A percentile compares a stretch with the other conserved stretches of the same genome.
Evolutionary conservation across 2,888 invertebrate species (phyloP).

Genomic region (Apeira syringaria): DNA sequence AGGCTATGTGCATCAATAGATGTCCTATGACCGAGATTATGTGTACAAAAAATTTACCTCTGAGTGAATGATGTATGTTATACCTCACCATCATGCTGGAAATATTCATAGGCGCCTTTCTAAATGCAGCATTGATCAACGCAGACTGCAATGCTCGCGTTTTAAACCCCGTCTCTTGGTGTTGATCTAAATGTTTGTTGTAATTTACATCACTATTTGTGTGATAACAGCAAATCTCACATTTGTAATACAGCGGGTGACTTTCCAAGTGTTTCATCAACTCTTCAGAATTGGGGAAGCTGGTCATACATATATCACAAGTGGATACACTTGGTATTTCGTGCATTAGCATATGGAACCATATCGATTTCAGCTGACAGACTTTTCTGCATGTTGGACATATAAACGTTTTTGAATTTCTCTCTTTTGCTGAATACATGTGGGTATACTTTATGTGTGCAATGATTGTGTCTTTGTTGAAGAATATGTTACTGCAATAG

Average conservation of each 20-base stretch:
- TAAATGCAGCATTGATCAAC: constrained; percentile 24
- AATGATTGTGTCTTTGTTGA: constrained; percentile 50
- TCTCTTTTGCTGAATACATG: not conserved
- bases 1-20: too few relatives aligned
- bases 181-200: constrained; percentile 36
- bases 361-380: constrained; percentile 14
- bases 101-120: not conserved
- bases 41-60: too few relatives aligned
- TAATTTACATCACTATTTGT: constrained; percentile 33
- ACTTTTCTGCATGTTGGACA: constrained; percentile 50
- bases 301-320: constrained; percentile 51
- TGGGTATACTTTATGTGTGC: constrained; percentile 41
- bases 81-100: constrained; percentile 2
- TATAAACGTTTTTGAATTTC: not conserved
- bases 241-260: constrained; percentile 41
- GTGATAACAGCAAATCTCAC: constrained; percentile 43
- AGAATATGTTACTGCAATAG: constrained; percentile 49
- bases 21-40: too few relatives aligned
- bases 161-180: constrained; percentile 18
- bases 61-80: constrained; percentile 29
- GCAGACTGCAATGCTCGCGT: not conserved
- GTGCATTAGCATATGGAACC: constrained; percentile 51
- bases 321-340: constrained; percentile 37
- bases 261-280: constrained; percentile 39
- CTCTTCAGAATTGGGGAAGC: constrained; percentile 21